phyloP scores from a whole-genome alignment of 2,888 invertebrate species.

The Cephus pulcher region DNA sequence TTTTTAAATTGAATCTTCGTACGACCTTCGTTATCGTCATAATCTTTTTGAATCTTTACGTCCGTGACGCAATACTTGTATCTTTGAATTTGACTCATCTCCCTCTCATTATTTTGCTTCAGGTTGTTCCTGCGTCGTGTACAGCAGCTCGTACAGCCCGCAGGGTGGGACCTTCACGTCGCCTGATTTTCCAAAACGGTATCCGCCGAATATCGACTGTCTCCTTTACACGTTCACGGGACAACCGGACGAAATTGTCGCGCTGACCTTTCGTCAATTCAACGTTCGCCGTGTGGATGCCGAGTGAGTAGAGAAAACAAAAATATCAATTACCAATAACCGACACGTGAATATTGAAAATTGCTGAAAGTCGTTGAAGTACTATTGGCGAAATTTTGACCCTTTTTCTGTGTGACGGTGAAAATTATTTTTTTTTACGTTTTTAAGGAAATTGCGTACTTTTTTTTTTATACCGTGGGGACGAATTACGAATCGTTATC shows the following conservation, averaged over 20 bases:
- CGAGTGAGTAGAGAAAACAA: slow-evolving; percentile 72
- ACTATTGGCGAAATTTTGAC: background rate
- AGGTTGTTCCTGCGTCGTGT: slow-evolving; percentile 88
- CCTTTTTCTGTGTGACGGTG: background rate
- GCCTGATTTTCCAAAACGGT: slow-evolving; percentile 84
- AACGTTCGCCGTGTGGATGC: slow-evolving; percentile 77
- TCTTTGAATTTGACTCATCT: background rate
- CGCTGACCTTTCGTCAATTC: slow-evolving; percentile 84
- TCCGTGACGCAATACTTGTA: background rate
- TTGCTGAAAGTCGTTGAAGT: background rate
- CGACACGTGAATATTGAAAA: background rate
- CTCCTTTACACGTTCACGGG: slow-evolving; percentile 87
- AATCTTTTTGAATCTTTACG: background rate
- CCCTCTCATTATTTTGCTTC: slow-evolving; percentile 55
- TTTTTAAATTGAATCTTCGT: background rate
- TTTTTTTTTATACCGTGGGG: background rate
- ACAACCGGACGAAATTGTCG: slow-evolving; percentile 82
- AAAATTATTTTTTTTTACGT: background rate
- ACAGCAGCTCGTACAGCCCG: slow-evolving; percentile 82
- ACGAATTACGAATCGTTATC: background rate
- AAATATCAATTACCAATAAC: background rate
- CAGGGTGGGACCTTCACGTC: slow-evolving; percentile 85
- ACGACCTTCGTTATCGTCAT: background rate
- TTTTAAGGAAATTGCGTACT: too few species aligned
- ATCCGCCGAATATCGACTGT: slow-evolving; percentile 81